Conservation (phyloP, 2,797 vertebrate species). For the Silurus lanzhouensis region DNA sequence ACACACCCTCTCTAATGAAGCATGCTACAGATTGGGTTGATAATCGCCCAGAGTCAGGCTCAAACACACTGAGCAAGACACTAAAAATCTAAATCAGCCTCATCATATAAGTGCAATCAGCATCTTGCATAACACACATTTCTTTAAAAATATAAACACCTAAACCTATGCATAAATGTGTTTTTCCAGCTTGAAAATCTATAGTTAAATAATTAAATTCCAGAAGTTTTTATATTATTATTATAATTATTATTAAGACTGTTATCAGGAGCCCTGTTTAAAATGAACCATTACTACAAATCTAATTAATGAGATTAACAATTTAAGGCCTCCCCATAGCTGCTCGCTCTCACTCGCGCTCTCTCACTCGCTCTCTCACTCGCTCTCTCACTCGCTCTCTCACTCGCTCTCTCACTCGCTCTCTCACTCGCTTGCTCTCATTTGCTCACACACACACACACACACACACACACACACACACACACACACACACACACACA, state of each 20-base stretch:
- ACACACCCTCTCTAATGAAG: conserved; percentile 10
- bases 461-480: too few relatives aligned
- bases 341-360: too few relatives aligned
- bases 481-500: too few relatives aligned
- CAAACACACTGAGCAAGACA: conserved; percentile 28
- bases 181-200: not conserved
- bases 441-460: too few relatives aligned
- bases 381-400: too few relatives aligned
- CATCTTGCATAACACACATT: not conserved
- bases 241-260: not conserved
- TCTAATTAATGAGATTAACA: not conserved
- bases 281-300: not conserved
- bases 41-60: not conserved
- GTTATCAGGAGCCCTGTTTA: not conserved
- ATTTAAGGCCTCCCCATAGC: too few relatives aligned
- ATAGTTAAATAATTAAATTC: too few relatives aligned
- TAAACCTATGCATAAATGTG: not conserved
- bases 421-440: too few relatives aligned
- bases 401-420: too few relatives aligned
- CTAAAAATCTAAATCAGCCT: conserved; percentile 45
- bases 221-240: too few relatives aligned
- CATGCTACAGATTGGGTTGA: conserved; percentile 11
- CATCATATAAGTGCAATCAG: conserved; percentile 38
- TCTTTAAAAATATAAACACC: not conserved
- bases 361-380: too few relatives aligned